Base-by-base conservation (phyloP, 2,113 vertebrate genomes). In the Plotosus lineatus region DNA sequence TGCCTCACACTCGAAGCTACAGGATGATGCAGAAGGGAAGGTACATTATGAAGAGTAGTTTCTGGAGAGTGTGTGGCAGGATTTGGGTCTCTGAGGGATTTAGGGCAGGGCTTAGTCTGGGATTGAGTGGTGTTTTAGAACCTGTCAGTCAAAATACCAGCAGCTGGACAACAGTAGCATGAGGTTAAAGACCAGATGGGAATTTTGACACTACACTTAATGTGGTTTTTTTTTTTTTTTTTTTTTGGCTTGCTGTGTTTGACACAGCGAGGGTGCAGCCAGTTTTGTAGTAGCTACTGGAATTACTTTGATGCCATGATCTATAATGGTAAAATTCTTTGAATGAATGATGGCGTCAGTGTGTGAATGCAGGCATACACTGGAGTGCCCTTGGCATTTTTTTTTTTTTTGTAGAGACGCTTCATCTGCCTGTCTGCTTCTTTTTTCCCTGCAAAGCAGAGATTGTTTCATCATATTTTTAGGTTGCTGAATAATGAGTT, bases 401-500 rank as follows among this genome's bases (percentile, higher is more conserved):
- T 23, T 50, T 38, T 78, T 50, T 56, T 23, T 50, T 38, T 78
- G 40, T 79, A 1, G 23, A 71, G 75, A 66, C 71, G 44, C 53
- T 79, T 69, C n/a, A 68, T 68, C 65, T 31, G 28, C 26, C 31
- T 38, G 48, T 65, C 68, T 63, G 81, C 46, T 23, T 53, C 50
- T 86, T 50, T 42, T 80, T 77, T 58, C 71, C 69, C 50, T 82
- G 65, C 77, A 66, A 82, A 80, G 42, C 28, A 58, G 69, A 66
- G 79, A 88, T 76, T 75, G 82, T 81, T 73, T 63, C 51, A 72
- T 79, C 82, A 88, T 92, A 92, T 91, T 92, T 84, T 89, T 92
- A 89, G 90, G 77, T 0, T 61, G 84, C 84, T 94, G 87, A 93
- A 93, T 93, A 91, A 94, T 93, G 86, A 82, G 92, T 92, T 53